Base-by-base conservation (phyloP, 1,140 invertebrate genomes). In the Homalodisca vitripennis region DNA sequence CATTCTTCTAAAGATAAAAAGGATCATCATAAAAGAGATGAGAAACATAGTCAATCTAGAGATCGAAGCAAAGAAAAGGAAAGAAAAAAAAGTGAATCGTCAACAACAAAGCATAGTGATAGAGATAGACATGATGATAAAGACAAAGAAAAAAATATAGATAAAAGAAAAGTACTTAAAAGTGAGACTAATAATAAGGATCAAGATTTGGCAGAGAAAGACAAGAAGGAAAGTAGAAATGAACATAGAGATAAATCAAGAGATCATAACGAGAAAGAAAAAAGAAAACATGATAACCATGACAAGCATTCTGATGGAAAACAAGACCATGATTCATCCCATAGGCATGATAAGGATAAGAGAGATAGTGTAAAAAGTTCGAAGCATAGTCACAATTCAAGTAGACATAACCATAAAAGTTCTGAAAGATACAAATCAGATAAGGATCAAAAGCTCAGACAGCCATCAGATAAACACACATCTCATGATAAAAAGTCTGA, bases 241-340 rank as follows among this genome's bases (percentile, higher is more conserved):
- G 26, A 27, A 30, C 55, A 60, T 6, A 60, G 29, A 30, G 55
- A 60, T 14, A 53, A 53, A 22, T 22, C 12, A 14, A 53, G 48
- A 14, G 12, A 13, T n/a, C 3, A 53, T 53, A 6, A 24, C 20
- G 22, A 53, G 12, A 53, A 22, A 53, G 22, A 53, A 3, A 53
- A 20, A 6, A 53, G 20, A n/a, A 30, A 60, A 6, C 55, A 60
- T 60, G 24, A 24, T 24, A 53, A 20, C 12, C 22, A 24, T 66
- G 46, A 77, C 24, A 77, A 79, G 41, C 73, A 53, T 57, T 80
- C 77, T 71, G 74, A 77, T 3, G 78, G 73, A 30, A 76, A 76
- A 65, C 75, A 79, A 71, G 48, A 32, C 20, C 20, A 22, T 24
- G 65, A 68, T 26, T 66, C 62, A 2, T 30, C 47, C 0, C 30